Base-by-base conservation (phyloP, 2,888 invertebrate genomes). In the Adelognathus sp. region DNA sequence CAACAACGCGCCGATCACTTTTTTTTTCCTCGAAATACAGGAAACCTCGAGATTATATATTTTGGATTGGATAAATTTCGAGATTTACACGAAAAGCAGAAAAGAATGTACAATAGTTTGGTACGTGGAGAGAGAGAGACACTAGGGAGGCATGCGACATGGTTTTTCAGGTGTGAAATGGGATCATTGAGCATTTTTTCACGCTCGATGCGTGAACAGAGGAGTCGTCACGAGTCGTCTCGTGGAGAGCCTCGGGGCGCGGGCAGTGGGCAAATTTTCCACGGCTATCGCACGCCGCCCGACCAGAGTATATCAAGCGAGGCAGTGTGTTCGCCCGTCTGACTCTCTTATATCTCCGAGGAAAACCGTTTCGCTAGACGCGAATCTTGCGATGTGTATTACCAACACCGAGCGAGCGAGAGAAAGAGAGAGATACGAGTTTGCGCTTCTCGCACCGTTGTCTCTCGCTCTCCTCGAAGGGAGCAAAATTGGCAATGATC, bases 401-500 rank as follows among this genome's bases (percentile, higher is more conserved):
- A 31, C 3, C 31, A 44, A 44, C n/a, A 44, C 16, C 44, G 14
- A 44, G 16, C n/a, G 36, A 36, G 36, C 44, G 44, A 44, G 24
- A 0, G 5, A 52, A 52, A 14, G 14, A 3, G 16, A 54, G 52
- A 16, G 2, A 31, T 21, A 58, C 61, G 72, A 69, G 61, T 56
- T 79, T 74, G 54, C 61, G 66, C 71, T 52, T 41, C 70, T 52
- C 63, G 18, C 11, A 11, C 14, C 7, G 52, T n/a, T n/a, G n/a
- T n/a, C n/a, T n/a, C n/a, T n/a, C n/a, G 6, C 24, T n/a, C 16
- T 16, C 56, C 52, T 60, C 16, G 67, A 46, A 58, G 69, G 58
- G 69, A 27, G 69, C 6, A 71, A 75, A 79, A 75, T 79, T 75
- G 75, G 75, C 79, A 75, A 75, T 71, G 79, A 79, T 79, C 79